Percentiles rank a stretch among this genome's conserved stretches.
Evolutionary conservation across 2,797 vertebrate genomes (phyloP).

Genomic region (Labeo calbasu): DNA sequence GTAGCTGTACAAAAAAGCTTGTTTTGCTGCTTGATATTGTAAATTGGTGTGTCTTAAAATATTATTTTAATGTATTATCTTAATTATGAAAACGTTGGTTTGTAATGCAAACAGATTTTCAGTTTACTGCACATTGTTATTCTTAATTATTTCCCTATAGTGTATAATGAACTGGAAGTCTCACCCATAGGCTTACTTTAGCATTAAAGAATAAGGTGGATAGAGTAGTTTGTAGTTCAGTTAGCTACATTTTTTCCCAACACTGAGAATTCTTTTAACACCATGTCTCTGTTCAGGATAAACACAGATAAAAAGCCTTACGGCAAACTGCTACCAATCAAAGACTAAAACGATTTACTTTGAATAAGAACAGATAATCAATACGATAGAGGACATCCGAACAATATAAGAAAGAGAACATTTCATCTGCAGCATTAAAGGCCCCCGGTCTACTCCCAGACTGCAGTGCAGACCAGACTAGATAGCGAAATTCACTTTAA

Average conservation of each 20-base stretch:
- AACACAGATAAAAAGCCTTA: conserved; percentile 7
- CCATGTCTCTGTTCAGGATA: background rate
- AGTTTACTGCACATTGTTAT: too few species aligned
- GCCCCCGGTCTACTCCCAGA: background rate
- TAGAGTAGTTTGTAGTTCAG: background rate
- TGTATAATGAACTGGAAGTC: too few species aligned
- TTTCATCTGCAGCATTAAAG: background rate
- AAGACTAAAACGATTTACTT: conserved; percentile 4
- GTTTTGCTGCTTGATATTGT: too few species aligned
- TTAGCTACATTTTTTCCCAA: background rate
- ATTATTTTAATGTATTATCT: too few species aligned
- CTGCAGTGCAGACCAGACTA: conserved; percentile 19
- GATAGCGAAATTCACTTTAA: conserved; percentile 27
- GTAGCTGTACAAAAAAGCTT: too few species aligned
- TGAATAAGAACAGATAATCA: conserved; percentile 29
- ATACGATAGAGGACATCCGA: conserved; percentile 9
- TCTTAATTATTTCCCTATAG: too few species aligned
- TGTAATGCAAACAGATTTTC: too few species aligned
- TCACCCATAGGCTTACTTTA: too few species aligned
- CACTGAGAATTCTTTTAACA: background rate
- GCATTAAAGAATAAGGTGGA: too few species aligned
- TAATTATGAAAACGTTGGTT: too few species aligned
- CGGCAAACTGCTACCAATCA: background rate
- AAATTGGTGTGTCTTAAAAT: too few species aligned
- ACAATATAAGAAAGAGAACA: background rate